phyloP scores from a whole-genome alignment of 1,140 invertebrate genomes.

The Leucophenga varia region DNA sequence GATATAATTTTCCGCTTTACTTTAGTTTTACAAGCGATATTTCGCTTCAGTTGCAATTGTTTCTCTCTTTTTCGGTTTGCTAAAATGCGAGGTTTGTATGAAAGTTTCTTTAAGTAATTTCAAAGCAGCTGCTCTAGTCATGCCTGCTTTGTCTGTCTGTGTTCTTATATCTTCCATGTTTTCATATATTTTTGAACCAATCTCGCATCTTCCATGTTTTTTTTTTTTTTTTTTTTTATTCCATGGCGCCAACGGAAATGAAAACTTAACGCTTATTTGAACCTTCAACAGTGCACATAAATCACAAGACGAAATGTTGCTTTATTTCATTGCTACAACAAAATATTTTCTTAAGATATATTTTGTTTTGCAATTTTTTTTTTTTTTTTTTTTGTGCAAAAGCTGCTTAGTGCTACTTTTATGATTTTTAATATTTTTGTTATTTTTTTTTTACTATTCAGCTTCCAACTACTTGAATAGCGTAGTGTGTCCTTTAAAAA shows the following conservation, averaged over 20 bases:
- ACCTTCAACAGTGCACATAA: slow-evolving; percentile 53
- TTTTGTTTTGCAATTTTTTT: neutral
- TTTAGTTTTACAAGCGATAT: slow-evolving; percentile 33
- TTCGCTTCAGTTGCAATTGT: too few species aligned
- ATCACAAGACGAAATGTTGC: slow-evolving; percentile 48
- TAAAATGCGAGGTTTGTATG: too few species aligned
- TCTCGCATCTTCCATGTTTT: slow-evolving; percentile 14
- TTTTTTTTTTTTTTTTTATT: slow-evolving; percentile 12
- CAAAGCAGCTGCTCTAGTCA: too few species aligned
- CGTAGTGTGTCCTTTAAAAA: too few species aligned
- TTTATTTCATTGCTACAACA: too few species aligned
- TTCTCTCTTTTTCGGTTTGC: too few species aligned
- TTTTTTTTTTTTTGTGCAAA: slow-evolving; percentile 22
- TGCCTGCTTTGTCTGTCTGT: slow-evolving; percentile 41
- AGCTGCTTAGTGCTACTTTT: too few species aligned
- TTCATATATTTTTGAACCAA: slow-evolving; percentile 38
- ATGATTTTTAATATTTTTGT: too few species aligned
- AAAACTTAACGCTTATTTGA: slow-evolving; percentile 54
- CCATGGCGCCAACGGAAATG: slow-evolving; percentile 49
- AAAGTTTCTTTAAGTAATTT: too few species aligned
- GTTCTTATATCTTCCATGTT: slow-evolving; percentile 33
- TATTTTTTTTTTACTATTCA: too few species aligned
- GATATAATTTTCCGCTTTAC: slow-evolving; percentile 10
- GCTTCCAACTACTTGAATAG: too few species aligned
- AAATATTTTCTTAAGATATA: neutral